phyloP scores from a whole-genome alignment of 2,888 invertebrate species.

The Drosophila paranaensis region DNA sequence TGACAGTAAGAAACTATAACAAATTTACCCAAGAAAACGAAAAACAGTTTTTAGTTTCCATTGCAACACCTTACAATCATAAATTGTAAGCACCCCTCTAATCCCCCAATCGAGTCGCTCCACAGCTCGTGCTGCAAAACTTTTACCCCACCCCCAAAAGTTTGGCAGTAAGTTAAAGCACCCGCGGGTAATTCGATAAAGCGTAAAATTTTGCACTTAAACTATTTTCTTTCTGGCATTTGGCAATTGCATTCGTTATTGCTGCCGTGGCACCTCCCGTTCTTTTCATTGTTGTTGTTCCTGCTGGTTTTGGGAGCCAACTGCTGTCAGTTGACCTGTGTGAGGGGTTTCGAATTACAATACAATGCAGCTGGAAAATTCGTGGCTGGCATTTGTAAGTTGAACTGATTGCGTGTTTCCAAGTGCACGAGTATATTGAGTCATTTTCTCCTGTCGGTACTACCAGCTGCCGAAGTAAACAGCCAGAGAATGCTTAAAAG shows the following conservation, averaged over 20 bases:
- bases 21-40: constrained; percentile 57
- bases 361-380: constrained; percentile 46
- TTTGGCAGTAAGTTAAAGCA: constrained; percentile 74
- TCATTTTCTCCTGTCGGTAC: constrained; percentile 22
- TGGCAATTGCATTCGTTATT: constrained; percentile 59
- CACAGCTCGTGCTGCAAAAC: constrained; percentile 48
- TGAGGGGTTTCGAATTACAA: constrained; percentile 58
- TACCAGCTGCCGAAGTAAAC: background rate
- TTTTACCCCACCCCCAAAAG: constrained; percentile 62
- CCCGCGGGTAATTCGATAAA: constrained; percentile 84
- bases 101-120: background rate
- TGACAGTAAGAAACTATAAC: constrained; percentile 77
- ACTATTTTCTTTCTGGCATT: constrained; percentile 74
- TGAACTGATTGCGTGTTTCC: constrained; percentile 52
- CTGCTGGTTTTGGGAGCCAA: constrained; percentile 31
- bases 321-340: constrained; percentile 68
- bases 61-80: constrained; percentile 79
- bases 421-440: constrained; percentile 32
- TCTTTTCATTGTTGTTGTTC: constrained; percentile 8
- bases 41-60: constrained; percentile 62
- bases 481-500: background rate
- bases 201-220: constrained; percentile 83
- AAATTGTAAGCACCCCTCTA: constrained; percentile 55
- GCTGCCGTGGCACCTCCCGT: constrained; percentile 37
- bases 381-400: constrained; percentile 31